A percentile compares a stretch with the other conserved stretches of the same genome.
phyloP scores from a whole-genome alignment of 2,888 invertebrate genomes.

The Anarsia innoxiella region DNA sequence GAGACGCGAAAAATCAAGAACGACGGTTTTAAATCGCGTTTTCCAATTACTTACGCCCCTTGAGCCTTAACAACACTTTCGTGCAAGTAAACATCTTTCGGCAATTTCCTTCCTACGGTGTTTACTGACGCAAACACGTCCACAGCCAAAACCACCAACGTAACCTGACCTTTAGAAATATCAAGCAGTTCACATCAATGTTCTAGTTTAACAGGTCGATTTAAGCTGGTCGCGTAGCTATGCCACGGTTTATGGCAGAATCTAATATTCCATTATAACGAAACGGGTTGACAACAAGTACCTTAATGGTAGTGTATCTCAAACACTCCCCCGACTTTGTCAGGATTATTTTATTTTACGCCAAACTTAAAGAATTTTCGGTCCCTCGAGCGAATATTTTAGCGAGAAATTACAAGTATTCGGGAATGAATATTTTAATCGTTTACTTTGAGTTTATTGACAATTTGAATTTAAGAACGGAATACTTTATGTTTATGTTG shows the following conservation, averaged over 20 bases:
- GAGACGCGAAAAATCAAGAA: too few species aligned
- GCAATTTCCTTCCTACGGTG: constrained; percentile 42
- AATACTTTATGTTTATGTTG: too few species aligned
- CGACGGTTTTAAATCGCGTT: constrained; percentile 44
- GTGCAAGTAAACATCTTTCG: constrained; percentile 43
- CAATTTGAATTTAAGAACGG: too few species aligned
- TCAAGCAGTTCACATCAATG: constrained; percentile 13
- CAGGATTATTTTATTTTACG: constrained; percentile 30
- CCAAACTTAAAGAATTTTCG: constrained; percentile 9
- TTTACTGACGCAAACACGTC: constrained; percentile 49
- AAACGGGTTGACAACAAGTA: constrained; percentile 45
- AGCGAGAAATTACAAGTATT: too few species aligned
- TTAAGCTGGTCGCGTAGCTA: constrained; percentile 40
- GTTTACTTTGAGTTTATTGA: too few species aligned
- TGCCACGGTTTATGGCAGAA: constrained; percentile 49
- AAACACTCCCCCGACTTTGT: constrained; percentile 21
- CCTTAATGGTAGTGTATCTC: constrained; percentile 47
- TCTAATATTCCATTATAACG: constrained; percentile 65
- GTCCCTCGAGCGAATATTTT: too few species aligned
- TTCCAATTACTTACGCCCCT: constrained; percentile 41
- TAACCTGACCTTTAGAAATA: constrained; percentile 29
- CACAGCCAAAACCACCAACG: constrained; percentile 28
- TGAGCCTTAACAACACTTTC: constrained; percentile 34
- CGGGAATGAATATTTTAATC: too few species aligned
- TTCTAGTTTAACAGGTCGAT: constrained; percentile 42